Base-by-base conservation (phyloP, 2,888 invertebrate species). In the Eupelmus urozonus region DNA sequence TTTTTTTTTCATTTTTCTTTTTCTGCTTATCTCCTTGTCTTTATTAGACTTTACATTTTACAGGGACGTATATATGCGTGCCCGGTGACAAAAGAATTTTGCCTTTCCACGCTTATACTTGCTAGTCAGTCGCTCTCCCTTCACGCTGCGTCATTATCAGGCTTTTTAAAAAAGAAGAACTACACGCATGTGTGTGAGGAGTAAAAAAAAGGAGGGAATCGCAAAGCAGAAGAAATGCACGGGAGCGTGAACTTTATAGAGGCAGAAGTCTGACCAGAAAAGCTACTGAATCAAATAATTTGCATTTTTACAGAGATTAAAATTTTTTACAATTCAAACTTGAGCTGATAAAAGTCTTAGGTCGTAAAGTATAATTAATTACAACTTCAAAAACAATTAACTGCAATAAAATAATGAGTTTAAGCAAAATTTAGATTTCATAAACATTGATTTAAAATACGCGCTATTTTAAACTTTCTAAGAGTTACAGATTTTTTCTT, bases 41-140 rank as follows among this genome's bases (percentile, higher is more conserved):
- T 59, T 65, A 53, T 59, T 60, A 45, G 20, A 55, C 67, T 74
- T 70, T 73, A 70, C 65, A 60, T 71, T 78, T 75, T 71, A 59
- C 4, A 53, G 20, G 51, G 18, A 67, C 59, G 55, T 40, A 45
- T 29, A 16, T 7, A 45, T 13, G 16, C 63, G 34, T 13, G n/a
- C 65, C n/a, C n/a, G n/a, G n/a, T n/a, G 40, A 72, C 63, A 72
- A 63, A 63, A 55, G 63, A 55, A 20, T 16, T 45, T 62, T 25
- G 3, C 55, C 16, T 74, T 66, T 59, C 25, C 66, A n/a, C 29
- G 9, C n/a, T 59, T 60, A 23, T 49, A 49, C 29, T 25, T 49
- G 7, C 29, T 16, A 49, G 34, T 49, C 59, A 55, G 9, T 11
- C 27, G 16, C 63, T 25, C 45, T 62, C 51, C 40, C 40, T 72